Base-by-base conservation (phyloP, 2,113 vertebrate species). In the Chitala chitala region DNA sequence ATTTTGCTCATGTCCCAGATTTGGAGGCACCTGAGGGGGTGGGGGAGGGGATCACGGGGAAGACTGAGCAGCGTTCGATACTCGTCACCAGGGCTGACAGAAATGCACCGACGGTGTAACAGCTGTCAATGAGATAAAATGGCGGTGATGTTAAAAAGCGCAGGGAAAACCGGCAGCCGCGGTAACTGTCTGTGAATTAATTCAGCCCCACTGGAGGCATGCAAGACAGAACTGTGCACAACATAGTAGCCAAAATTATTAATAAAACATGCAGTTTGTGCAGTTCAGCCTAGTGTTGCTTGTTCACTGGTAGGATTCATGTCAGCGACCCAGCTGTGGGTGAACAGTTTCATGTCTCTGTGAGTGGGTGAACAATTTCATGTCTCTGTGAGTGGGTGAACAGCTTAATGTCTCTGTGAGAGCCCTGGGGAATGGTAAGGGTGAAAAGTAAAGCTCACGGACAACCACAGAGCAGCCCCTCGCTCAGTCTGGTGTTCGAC, bases 1-100 rank as follows among this genome's bases (percentile, higher is more conserved):
- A 54, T 75, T 66, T 75, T 44, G 50, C 26, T 66, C 46, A 31
- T 44, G 59, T 69, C 64, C 63, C 56, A 65, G 64, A 29, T 69
- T 69, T 10, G 44, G 12, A 46, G 5, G 12, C 44, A 46, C 44
- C 5, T 12, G 12, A 5, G 12, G 5, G 12, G 31, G 38, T 36
- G 24, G 17, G 73, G 51, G 55, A 26, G 64, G 36, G 48, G 50
- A 68, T 66, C 63, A 31, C 24, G 48, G 59, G 15, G 44, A 65
- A 68, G 33, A 71, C 38, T 31, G 69, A 64, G 61, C 63, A n/a
- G 59, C 29, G 64, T 40, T 55, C 40, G 9, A 22, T 31, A 9
- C 31, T 15, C 26, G 17, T 69, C 15, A 51, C 51, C 12, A 38
- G 44, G 51, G 38, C 12, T 17, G 17, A 53, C 48, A 46, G 24